Percentiles rank a stretch among this genome's conserved stretches.
These are phyloP conservation scores for Procavia capensis DNA, from an alignment of 2,113 vertebrate genomes.

Conservation along the genomic window DNA sequence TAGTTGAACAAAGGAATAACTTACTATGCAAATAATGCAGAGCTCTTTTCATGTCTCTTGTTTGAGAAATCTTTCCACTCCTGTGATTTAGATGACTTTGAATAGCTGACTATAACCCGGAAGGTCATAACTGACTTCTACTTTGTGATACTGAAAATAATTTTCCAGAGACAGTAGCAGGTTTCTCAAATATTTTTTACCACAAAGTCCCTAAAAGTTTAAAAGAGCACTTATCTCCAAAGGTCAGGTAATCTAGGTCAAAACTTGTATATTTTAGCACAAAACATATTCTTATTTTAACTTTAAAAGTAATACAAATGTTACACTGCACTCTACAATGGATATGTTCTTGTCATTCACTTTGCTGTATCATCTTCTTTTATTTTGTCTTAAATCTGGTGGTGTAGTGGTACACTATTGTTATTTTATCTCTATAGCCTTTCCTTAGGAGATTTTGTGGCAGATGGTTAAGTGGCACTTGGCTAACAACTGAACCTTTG, in stretches of 20 bases:
- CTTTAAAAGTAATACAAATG: not conserved
- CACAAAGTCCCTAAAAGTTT: not conserved
- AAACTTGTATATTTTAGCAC: not conserved
- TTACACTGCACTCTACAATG: not conserved
- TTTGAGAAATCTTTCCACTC: not conserved
- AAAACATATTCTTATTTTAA: not conserved
- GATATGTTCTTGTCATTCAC: not conserved
- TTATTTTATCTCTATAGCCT: not conserved
- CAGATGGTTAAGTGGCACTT: no score
- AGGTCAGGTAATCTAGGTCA: not conserved
- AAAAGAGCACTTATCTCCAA: not conserved
- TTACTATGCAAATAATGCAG: not conserved
- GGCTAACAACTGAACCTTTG: no score
- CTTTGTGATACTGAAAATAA: not conserved
- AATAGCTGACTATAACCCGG: not conserved
- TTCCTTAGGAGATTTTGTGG: no score
- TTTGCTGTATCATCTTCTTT: not conserved
- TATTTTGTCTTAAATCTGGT: not conserved
- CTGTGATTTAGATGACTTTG: not conserved
- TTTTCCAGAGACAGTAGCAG: not conserved
- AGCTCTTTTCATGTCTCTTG: not conserved
- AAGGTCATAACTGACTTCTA: not conserved
- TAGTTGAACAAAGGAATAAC: not conserved
- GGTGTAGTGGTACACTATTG: rapidly evolving
- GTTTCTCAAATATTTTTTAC: not conserved